phyloP scores from a whole-genome alignment of 2,797 vertebrate genomes.

The Sebastes taczanowskii region DNA sequence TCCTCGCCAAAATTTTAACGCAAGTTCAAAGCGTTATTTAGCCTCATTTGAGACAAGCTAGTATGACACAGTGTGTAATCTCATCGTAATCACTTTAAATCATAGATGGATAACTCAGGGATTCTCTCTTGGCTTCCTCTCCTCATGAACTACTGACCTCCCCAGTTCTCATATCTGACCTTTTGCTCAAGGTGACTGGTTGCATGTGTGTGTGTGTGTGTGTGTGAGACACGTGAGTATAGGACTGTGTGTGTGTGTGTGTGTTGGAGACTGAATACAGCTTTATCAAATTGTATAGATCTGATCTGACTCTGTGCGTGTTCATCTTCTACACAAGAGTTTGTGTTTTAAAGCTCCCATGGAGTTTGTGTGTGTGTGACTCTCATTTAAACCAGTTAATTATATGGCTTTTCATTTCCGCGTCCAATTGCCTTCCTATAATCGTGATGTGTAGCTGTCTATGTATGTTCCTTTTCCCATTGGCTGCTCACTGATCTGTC shows the following conservation, averaged over 20 bases:
- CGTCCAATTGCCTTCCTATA: conserved; percentile 46
- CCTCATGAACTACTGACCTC: conserved; percentile 67
- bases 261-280: conserved; percentile 17
- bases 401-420: conserved; percentile 76
- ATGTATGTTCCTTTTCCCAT: conserved; percentile 58
- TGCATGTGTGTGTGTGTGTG: background rate
- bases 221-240: background rate
- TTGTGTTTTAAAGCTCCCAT: conserved; percentile 49
- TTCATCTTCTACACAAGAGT: conserved; percentile 22
- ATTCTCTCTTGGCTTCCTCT: conserved; percentile 16
- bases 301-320: conserved; percentile 17
- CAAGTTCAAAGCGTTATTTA: too few relatives aligned
- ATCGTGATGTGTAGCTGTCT: conserved; percentile 58
- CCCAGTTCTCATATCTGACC: conserved; percentile 16
- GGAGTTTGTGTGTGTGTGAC: conserved; percentile 57
- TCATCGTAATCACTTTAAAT: conserved; percentile 35
- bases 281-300: conserved; percentile 40
- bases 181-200: background rate
- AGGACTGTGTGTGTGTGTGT: background rate
- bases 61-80: background rate
- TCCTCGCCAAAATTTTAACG: too few relatives aligned
- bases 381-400: conserved; percentile 72
- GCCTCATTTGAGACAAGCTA: accelerated
- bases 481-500: conserved; percentile 57
- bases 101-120: conserved; percentile 19